Percentiles rank a stretch among this genome's conserved stretches.
phyloP scores from a whole-genome alignment of 2,888 invertebrate genomes.

The Caenorhabditis angaria region DNA sequence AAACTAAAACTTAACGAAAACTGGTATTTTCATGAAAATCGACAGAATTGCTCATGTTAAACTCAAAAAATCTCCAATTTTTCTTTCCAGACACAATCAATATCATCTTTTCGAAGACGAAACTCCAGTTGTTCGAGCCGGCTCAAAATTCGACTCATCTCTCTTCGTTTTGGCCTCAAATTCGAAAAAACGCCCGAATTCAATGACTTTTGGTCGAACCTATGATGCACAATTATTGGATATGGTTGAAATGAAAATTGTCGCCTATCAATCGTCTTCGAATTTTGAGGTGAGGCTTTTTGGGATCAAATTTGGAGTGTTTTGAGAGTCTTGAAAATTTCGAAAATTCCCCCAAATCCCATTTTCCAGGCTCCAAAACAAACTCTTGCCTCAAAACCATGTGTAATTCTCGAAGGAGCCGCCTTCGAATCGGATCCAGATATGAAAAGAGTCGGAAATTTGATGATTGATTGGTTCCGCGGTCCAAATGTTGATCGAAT shows the following conservation, averaged over 20 bases:
- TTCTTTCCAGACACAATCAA: constrained; percentile 75
- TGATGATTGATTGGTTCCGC: constrained; percentile 89
- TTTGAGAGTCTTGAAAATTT: too few species aligned
- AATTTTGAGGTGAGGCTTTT: constrained; percentile 59
- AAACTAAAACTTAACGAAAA: not conserved
- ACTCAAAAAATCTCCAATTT: not conserved
- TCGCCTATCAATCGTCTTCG: constrained; percentile 79
- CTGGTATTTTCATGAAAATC: not conserved
- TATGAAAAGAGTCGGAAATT: constrained; percentile 84
- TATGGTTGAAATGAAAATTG: constrained; percentile 93
- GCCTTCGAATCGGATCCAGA: constrained; percentile 85
- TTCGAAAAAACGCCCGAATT: constrained; percentile 81
- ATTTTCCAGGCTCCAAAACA: constrained; percentile 79
- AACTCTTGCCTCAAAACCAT: constrained; percentile 86
- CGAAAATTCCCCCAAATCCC: too few species aligned
- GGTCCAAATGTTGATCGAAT: constrained; percentile 84
- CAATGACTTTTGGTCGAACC: constrained; percentile 78
- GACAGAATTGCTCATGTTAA: not conserved
- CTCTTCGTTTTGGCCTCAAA: constrained; percentile 90
- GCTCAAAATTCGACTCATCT: constrained; percentile 84
- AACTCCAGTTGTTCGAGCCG: constrained; percentile 79
- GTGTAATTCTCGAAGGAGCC: constrained; percentile 89
- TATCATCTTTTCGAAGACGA: constrained; percentile 91
- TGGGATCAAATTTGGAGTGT: not conserved
- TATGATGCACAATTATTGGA: constrained; percentile 90